A percentile compares a stretch with the other conserved stretches of the same genome.
Evolutionary conservation across 2,113 vertebrate species (phyloP).

Genomic region (Tichodroma muraria): DNA sequence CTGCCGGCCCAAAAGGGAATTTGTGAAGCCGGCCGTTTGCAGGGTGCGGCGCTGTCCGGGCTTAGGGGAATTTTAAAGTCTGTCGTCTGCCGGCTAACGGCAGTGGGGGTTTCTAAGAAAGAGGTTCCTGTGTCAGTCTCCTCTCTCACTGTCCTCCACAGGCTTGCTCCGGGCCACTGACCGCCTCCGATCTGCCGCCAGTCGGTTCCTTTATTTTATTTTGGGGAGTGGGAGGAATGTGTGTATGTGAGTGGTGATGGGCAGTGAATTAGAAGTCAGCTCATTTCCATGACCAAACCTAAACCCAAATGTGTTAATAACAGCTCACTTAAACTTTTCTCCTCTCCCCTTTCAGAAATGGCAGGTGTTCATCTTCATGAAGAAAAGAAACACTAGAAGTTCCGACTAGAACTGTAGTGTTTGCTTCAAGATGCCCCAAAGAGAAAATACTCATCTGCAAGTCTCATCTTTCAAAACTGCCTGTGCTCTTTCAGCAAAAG

Average conservation of each 20-base stretch:
- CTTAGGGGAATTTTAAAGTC: neutral
- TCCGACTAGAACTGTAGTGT: accelerated
- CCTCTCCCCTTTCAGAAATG: neutral
- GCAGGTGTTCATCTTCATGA: neutral
- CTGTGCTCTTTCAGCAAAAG: neutral
- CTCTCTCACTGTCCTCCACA: neutral
- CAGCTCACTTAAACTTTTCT: neutral
- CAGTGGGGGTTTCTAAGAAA: neutral
- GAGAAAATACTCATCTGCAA: neutral
- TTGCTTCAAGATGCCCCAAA: slow-evolving; percentile 24
- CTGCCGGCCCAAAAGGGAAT: accelerated
- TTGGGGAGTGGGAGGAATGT: no score
- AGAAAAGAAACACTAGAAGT: neutral
- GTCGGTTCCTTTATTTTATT: neutral
- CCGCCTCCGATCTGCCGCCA: neutral
- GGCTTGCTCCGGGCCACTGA: neutral
- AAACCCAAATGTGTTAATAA: neutral
- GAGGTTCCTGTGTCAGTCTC: neutral
- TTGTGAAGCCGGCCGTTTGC: neutral
- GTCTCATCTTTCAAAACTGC: neutral
- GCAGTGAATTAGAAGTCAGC: neutral
- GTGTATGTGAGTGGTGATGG: neutral
- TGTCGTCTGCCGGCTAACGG: neutral
- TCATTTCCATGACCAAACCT: neutral
- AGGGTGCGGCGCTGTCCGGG: no score